Base-by-base conservation (phyloP, 2,113 vertebrate genomes). In the Apeltes quadracus region DNA sequence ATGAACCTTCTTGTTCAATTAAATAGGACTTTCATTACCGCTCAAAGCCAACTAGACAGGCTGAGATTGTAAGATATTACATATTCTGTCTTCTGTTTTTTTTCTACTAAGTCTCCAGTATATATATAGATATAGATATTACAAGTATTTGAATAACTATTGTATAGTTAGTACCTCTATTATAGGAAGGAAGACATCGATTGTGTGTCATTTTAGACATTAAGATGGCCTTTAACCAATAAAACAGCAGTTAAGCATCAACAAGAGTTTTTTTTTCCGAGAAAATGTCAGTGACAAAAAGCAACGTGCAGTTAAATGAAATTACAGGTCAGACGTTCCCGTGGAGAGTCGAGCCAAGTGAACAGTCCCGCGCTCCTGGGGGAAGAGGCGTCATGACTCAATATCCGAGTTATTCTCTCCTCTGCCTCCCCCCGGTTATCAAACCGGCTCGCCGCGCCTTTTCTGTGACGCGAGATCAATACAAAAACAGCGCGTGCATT, bases 391-490 rank as follows among this genome's bases (percentile, higher is more conserved):
- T 88, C 81, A 85, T 77, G 76, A 61, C 61, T 86, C 90, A 78
- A 86, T 91, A 83, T 75, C 63, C 65, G 78, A 80, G 72, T 82
- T 89, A 88, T 86, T 83, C 80, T 83, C 78, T 5, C 29, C 5
- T 29, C 29, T 4, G 36, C 74, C 75, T 81, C 76, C 67, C 71
- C 72, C 79, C 64, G 20, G 77, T 86, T 84, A 75, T 83, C 69
- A 79, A 76, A 84, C 69, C 4, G 56, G 48, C 81, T 87, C 82
- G 76, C 84, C 83, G 75, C 65, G 73, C 83, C 76, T 81, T 76
- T 76, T 80, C 63, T 64, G 65, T 48, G 72, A 75, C 32, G 18
- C 56, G 8, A 61, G 83, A 86, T 91, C 88, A 1, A 91, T 91
- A 63, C 36, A 51, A 84, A 87, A 81, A 84, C 75, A 85, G 69